A percentile compares a stretch with the other conserved stretches of the same genome.
These are phyloP conservation scores for Panulirus ornatus DNA, from an alignment of 1,140 invertebrate genomes.

Conservation along the genomic window DNA sequence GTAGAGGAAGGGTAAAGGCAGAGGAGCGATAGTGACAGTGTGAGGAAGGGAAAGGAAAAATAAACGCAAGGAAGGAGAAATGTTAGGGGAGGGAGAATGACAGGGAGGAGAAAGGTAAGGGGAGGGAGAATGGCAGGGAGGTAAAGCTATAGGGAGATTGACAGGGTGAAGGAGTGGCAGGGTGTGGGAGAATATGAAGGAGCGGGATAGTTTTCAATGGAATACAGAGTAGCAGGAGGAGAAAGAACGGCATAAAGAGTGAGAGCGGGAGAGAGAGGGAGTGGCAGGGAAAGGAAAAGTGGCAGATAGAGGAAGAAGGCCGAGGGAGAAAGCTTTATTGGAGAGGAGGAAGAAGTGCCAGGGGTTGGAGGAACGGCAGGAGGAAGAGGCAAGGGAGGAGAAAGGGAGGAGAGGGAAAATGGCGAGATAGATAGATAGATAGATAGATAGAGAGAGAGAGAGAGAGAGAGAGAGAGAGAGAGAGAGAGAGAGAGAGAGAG, in stretches of 20 bases:
- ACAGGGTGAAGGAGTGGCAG: neutral
- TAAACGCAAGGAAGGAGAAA: too few species aligned
- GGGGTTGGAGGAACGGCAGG: neutral
- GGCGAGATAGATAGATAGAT: neutral
- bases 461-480: conserved; percentile 11
- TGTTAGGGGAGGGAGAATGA: too few species aligned
- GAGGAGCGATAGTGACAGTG: too few species aligned
- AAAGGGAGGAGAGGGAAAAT: neutral
- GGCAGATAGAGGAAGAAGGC: too few species aligned
- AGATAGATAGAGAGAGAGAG: neutral
- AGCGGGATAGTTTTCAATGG: neutral
- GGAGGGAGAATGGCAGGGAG: neutral
- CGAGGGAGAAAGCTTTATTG: neutral
- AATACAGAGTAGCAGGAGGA: neutral
- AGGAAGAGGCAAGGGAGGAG: neutral
- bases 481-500: neutral
- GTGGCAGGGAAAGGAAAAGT: neutral
- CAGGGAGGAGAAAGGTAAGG: too few species aligned
- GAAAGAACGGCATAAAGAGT: neutral
- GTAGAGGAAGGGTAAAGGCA: too few species aligned
- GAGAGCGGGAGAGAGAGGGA: neutral
- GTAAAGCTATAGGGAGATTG: neutral
- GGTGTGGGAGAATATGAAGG: neutral
- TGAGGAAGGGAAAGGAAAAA: too few species aligned
- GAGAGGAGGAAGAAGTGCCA: conserved; percentile 1